Evolutionary conservation across 2,797 vertebrate species (phyloP), one percentile per base, ranked within the genome.

Genomic region (Tympanoctomys barrerae): DNA sequence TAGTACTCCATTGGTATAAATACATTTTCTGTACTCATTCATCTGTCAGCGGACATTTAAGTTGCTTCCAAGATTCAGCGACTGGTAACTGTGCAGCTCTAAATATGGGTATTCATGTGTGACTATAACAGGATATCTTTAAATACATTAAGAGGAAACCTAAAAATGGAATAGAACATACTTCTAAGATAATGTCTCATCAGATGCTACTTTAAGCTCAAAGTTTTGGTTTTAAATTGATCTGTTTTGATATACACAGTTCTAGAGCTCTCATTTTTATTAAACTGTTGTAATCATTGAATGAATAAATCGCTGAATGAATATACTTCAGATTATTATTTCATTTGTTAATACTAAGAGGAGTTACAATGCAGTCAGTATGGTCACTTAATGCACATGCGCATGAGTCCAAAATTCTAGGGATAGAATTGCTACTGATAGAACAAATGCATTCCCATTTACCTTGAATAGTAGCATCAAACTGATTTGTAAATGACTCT

Each of bases 241-340:
- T 84, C 14, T 70, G 10, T 87, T 95, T 88, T 61, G 12, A 59
- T 68, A 8, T 49, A 7, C 66, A 33, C 73, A 16, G 1, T 7
- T 94, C 18, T 61, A 64, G 36, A 62, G 11, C 12, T 95, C 89
- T 88, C 0, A 73, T 85, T 91, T 89, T 81, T 57, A 90, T 1
- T 64, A 7, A 1, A 79, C 0, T 42, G 52, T 66, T 93, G 2
- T 42, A 94, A 49, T 78, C 13, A 78, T 39, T 86, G 3, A 61
- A 71, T 59, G 39, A 90, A 31, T 52, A 46, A 33, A 52, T 87
- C 7, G 73, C 46, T 83, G 3, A 61, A 71, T 59, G 39, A 87
- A 31, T 42, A 46, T 36, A 59, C 2, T 39, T 2, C 0, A 87
- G 39, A 87, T 28, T 68, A 66, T 28, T 46, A 49, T 81, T 62